A percentile compares a stretch with the other conserved stretches of the same genome.
Conservation (phyloP, 2,797 vertebrate genomes). For the Alauda arvensis region DNA sequence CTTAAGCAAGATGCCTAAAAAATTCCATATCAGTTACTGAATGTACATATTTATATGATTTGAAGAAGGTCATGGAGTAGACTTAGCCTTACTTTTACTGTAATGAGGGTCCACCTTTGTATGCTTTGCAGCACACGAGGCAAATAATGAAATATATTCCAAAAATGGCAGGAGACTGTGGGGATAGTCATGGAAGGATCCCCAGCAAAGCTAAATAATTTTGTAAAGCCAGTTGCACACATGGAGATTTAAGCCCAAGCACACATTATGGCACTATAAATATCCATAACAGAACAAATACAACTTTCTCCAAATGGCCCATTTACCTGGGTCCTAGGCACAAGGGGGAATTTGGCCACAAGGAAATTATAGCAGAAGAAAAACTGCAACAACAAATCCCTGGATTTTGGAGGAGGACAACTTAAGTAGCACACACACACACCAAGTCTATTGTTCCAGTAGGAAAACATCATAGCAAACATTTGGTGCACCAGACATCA, state of each 20-base stretch:
- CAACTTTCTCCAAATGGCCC: background rate
- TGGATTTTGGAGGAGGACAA: background rate
- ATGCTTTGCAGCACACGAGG: accelerated
- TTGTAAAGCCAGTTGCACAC: background rate
- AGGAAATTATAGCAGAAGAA: background rate
- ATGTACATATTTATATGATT: background rate
- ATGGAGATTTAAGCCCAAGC: background rate
- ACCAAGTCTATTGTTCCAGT: background rate
- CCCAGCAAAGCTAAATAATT: background rate
- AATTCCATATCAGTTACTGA: background rate
- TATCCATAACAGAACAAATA: background rate
- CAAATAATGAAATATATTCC: background rate
- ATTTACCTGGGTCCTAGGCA: background rate
- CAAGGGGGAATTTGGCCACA: background rate
- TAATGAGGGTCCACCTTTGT: background rate
- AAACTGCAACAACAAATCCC: background rate
- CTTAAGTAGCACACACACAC: accelerated
- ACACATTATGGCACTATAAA: background rate
- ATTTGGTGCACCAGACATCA: background rate
- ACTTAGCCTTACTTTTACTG: background rate
- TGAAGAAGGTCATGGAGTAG: background rate
- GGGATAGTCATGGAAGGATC: background rate
- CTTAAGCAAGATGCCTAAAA: background rate
- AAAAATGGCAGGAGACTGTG: background rate
- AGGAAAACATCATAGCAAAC: accelerated